Base-by-base conservation (phyloP, 2,888 invertebrate genomes). In the Theristus sp. region DNA sequence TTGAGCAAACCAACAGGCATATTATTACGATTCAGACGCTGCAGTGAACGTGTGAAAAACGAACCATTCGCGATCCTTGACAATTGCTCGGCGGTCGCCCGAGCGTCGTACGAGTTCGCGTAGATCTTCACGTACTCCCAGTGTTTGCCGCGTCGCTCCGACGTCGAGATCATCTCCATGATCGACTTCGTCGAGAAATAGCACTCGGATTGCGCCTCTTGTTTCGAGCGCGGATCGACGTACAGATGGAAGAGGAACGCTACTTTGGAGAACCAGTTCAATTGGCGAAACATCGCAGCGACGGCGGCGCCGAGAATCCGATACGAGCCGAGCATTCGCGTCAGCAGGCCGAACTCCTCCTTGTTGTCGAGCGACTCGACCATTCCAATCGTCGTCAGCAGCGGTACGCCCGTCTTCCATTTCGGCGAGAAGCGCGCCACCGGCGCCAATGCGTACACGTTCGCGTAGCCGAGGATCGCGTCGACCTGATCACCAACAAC, bases 381-480 rank as follows among this genome's bases (percentile, higher is more conserved):
- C 70, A 85, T 84, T 3, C 84, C 88, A 0, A 85, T 85, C 0
- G 87, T 83, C 0, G 88, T 87, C 30, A 89, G 72, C 1, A 89
- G 82, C 0, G 89, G 89, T 56, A 88, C 64, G 17, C 73, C 73
- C 10, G 1, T 25, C 49, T 62, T 59, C 87, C 85, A 87, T 29
- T 82, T 81, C 22, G 84, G 83, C 17, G 86, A 83, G 73, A 85
- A 86, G 6, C 54, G 26, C 20, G 86, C 83, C 22, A 89, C 86
- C 2, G 88, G 87, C 0, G 88, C 87, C 69, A 89, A 81, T 20
- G 86, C 86, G 75, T 89, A 89, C 71, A 86, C 85, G 75, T 87
- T 87, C 24, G 88, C 84, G 53, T 88, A 84, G 0, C 89, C 89
- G 71, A 89, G 81, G 70, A 89, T 85, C 13, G 84, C 87, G 78